Conservation (phyloP, 1,140 invertebrate genomes). For the Gonatopus flavifemur region DNA sequence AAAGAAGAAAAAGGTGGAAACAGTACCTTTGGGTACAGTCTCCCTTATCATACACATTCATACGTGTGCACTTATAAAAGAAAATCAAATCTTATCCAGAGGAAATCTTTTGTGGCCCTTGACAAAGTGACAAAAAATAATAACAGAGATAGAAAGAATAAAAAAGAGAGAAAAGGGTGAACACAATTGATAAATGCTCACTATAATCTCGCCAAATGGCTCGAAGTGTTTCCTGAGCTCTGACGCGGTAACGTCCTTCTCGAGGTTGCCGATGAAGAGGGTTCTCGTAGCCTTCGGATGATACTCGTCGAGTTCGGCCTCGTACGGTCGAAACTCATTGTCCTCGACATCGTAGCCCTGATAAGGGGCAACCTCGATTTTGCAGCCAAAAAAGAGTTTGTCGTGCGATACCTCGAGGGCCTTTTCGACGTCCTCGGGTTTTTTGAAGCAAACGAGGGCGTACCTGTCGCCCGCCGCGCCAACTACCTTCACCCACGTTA, state of each 20-base stretch:
- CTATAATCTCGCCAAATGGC: slow-evolving; percentile 94
- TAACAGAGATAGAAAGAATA: too few species aligned
- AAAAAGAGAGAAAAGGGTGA: not conserved
- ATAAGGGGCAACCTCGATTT: slow-evolving; percentile 88
- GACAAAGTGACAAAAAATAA: too few species aligned
- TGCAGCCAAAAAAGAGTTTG: slow-evolving; percentile 94
- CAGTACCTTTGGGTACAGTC: too few species aligned
- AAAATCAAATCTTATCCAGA: too few species aligned
- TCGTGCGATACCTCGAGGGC: slow-evolving; percentile 93
- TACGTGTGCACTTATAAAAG: too few species aligned
- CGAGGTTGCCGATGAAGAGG: slow-evolving; percentile 88
- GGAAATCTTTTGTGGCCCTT: too few species aligned
- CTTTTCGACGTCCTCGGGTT: slow-evolving; percentile 94
- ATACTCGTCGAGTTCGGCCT: slow-evolving; percentile 93
- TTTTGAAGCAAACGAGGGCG: slow-evolving; percentile 92
- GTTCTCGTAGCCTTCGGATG: slow-evolving; percentile 91
- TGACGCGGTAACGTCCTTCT: slow-evolving; percentile 87
- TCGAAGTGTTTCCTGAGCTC: slow-evolving; percentile 91
- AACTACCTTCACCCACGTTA: slow-evolving; percentile 89
- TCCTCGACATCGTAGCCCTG: slow-evolving; percentile 85
- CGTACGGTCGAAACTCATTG: slow-evolving; percentile 88
- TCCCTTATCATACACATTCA: too few species aligned
- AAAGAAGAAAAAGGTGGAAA: too few species aligned
- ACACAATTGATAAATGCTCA: slow-evolving; percentile 55
- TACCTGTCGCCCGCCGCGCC: slow-evolving; percentile 80